phyloP scores from a whole-genome alignment of 2,888 invertebrate species.

The Hemithea aestivaria region DNA sequence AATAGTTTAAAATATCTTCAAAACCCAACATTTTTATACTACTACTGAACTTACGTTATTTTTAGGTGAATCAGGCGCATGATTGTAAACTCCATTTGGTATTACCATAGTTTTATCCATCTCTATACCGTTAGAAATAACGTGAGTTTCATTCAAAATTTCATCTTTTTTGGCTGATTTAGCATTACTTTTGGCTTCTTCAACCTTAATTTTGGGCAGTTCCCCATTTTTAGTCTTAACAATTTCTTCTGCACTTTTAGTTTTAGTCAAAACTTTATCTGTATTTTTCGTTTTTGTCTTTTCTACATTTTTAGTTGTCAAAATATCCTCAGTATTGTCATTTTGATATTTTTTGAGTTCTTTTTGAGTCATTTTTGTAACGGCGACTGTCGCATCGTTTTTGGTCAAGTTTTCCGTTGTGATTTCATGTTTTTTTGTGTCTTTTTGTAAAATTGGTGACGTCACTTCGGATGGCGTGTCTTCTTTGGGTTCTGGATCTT shows the following conservation, averaged over 20 bases:
- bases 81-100: constrained; percentile 49
- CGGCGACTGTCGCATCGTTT: neutral
- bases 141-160: constrained; percentile 41
- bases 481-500: constrained; percentile 37
- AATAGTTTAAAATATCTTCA: too few relatives aligned
- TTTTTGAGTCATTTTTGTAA: neutral
- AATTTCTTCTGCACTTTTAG: constrained; percentile 3
- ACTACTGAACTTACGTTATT: constrained; percentile 55
- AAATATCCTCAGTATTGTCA: constrained; percentile 2
- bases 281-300: constrained; percentile 1
- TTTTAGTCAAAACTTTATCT: constrained; percentile 5
- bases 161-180: constrained; percentile 10
- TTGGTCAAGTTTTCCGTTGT: constrained; percentile 2
- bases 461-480: constrained; percentile 35
- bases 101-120: constrained; percentile 57
- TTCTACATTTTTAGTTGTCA: too few relatives aligned
- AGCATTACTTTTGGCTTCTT: neutral
- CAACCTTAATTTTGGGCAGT: neutral
- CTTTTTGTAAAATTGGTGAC: constrained; percentile 41
- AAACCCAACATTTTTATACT: too few relatives aligned
- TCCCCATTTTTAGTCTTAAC: constrained; percentile 1
- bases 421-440: constrained; percentile 10
- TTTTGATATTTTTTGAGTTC: too few relatives aligned
- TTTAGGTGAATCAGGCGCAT: constrained; percentile 44
- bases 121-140: constrained; percentile 29